Base-by-base conservation (phyloP, 2,797 vertebrate genomes). In the Enteromius thamalakanensis region DNA sequence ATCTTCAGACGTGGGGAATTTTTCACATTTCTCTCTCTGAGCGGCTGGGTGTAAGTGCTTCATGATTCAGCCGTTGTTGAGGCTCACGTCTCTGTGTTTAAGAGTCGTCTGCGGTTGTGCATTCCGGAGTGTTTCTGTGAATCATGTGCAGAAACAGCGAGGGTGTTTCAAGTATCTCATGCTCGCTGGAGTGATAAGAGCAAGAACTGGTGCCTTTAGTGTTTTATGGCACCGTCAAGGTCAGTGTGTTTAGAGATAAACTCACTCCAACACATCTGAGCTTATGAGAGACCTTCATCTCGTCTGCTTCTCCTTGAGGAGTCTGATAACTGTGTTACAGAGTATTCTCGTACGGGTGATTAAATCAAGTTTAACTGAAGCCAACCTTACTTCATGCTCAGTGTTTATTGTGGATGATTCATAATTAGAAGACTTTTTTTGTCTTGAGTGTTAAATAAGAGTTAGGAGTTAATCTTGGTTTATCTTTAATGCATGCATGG, bases 151-250 rank as follows among this genome's bases (percentile, higher is more conserved):
- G 12, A 4, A 65, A 60, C 51, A 5, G 83, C 64, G 67, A 69
- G 62, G 51, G 53, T n/a, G 58, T 69, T 76, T 37, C 55, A 76
- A 60, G 47, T 76, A 23, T 86, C 75, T 85, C 76, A 72, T 76
- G 7, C 78, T 49, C 60, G 70, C 29, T 70, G 71, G n/a, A 23
- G 83, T 72, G 90, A 90, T 89, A 80, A 84, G 51, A 42, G 85
- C 80, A 15, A 84, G 42, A 65, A 29, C 15, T 68, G 42, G 23
- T 29, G 53, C 53, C 34, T 26, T 87, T 85, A 83, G 47, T 75
- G 82, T 90, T 89, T 87, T 53, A 88, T 88, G 60, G 88, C 62
- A 17, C 12, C 2, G 62, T 64, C 29, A 87, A 90, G 88, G 85
- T 76, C 87, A 88, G 86, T 12, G 23, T 40, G 42, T 15, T 14